Evolutionary conservation across 2,113 vertebrate species (phyloP).

Genomic region (Scomber colias): DNA sequence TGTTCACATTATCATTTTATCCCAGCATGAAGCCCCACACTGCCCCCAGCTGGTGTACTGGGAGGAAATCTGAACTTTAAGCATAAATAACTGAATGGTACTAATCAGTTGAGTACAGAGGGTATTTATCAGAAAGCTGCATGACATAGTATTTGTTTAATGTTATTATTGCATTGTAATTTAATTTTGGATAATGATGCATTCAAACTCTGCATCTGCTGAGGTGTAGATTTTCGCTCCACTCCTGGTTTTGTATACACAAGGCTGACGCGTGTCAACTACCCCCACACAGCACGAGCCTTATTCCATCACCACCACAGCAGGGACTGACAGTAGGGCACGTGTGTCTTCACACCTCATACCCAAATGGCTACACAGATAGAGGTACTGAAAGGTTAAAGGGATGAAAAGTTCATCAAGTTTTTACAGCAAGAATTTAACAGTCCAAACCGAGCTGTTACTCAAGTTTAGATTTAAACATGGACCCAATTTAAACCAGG

Average conservation of each 20-base stretch:
- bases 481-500: not conserved
- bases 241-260: conserved; percentile 11
- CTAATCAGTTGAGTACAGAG: not conserved
- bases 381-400: conserved; percentile 33
- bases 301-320: conserved; percentile 22
- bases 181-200: not conserved
- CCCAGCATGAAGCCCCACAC: conserved; percentile 23
- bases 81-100: not conserved
- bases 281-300: conserved; percentile 37
- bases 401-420: conserved; percentile 28
- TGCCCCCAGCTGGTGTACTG: conserved; percentile 53
- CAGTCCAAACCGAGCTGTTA: not conserved
- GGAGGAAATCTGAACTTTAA: not conserved
- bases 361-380: conserved; percentile 64
- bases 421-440: not conserved
- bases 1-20: not conserved
- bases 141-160: too few species aligned
- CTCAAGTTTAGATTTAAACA: not conserved
- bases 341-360: conserved; percentile 76
- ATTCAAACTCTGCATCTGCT: conserved; percentile 39
- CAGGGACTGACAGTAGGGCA: conserved; percentile 47
- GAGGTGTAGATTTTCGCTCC: not conserved
- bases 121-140: not conserved
- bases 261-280: conserved; percentile 59
- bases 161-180: not conserved